Conservation (phyloP, 92 coral and sea anemone genomes). For the Palythoa grandiflora region DNA sequence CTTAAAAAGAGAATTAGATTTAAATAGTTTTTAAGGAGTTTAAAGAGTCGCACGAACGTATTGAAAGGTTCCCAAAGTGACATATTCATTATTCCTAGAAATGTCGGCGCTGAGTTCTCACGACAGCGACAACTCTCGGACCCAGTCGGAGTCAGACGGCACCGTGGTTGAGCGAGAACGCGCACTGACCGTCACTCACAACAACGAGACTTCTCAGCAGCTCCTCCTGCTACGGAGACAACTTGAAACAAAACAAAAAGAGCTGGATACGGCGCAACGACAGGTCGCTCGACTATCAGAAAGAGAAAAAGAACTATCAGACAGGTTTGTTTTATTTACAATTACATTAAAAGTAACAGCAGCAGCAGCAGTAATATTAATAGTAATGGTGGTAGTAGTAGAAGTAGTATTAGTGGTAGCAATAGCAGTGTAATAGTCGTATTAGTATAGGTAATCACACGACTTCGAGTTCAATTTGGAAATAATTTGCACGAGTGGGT, state of each 20-base stretch:
- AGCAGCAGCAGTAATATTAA: no score
- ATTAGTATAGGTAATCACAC: no score
- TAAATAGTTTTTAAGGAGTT: neutral
- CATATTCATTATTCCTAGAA: conserved; percentile 46
- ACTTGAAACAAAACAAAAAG: conserved; percentile 76
- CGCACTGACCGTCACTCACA: conserved; percentile 35
- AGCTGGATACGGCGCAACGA: conserved; percentile 79
- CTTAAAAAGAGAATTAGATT: no score
- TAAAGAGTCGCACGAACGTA: neutral
- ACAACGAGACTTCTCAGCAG: conserved; percentile 39
- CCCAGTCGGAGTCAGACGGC: conserved; percentile 9
- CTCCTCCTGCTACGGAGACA: conserved; percentile 53
- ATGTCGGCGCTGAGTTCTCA: conserved; percentile 72
- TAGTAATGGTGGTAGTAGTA: no score
- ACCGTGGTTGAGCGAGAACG: conserved; percentile 31
- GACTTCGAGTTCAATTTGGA: no score
- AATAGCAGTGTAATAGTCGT: no score
- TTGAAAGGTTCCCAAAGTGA: neutral
- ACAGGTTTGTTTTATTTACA: conserved; percentile 64
- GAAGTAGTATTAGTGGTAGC: no score
- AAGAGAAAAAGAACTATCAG: conserved; percentile 80
- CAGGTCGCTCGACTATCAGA: conserved; percentile 68
- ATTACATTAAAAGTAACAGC: neutral
- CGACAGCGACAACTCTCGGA: conserved; percentile 55
- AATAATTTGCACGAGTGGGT: no score